phyloP scores from a whole-genome alignment of 2,113 vertebrate genomes.

The Delphinapterus leucas region DNA sequence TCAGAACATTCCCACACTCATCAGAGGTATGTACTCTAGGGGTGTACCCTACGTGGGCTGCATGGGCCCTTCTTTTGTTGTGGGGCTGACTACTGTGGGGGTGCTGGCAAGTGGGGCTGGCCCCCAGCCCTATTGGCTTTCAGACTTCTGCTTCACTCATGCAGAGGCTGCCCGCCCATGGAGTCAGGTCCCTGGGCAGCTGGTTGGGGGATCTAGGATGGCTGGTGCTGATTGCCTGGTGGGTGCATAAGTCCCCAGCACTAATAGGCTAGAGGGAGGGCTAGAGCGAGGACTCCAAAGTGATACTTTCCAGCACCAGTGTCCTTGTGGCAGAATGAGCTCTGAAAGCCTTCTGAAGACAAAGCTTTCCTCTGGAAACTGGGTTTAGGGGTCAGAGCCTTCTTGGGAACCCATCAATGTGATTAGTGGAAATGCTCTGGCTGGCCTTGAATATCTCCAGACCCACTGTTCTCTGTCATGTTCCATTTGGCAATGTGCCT shows the following conservation, averaged over 20 bases:
- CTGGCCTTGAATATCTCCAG: neutral
- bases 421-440: neutral
- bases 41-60: neutral
- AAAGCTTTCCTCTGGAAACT: neutral
- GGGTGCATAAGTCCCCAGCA: neutral
- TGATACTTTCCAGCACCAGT: neutral
- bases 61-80: neutral
- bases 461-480: neutral
- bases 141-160: neutral
- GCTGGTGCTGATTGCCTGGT: neutral
- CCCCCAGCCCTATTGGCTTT: neutral
- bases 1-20: neutral
- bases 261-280: neutral
- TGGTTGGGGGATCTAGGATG: neutral
- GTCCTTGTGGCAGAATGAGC: neutral
- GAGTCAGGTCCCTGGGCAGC: neutral
- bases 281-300: neutral
- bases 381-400: neutral
- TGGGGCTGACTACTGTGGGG: neutral
- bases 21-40: neutral
- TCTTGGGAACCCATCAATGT: neutral
- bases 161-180: neutral
- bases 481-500: conserved; percentile 45
- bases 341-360: neutral
- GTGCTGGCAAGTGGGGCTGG: neutral